A percentile compares a stretch with the other conserved stretches of the same genome.
phyloP scores from a whole-genome alignment of 2,797 vertebrate species.

The Falco peregrinus region DNA sequence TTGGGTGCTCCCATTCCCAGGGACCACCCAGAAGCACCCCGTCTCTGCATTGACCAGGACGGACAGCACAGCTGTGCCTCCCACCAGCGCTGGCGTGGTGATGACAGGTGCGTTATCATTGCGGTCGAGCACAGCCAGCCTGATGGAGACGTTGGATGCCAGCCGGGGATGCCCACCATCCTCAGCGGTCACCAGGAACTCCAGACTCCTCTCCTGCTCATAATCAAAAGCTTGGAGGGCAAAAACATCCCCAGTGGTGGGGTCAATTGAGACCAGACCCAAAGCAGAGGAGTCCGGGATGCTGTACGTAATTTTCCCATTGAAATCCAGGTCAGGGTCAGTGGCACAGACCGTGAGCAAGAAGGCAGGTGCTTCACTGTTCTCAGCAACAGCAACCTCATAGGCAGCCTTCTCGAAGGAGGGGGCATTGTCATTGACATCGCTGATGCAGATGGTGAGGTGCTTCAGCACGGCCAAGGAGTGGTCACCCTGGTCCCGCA shows the following conservation, averaged over 20 bases:
- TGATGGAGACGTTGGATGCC: slow-evolving; percentile 80
- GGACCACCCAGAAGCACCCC: slow-evolving; percentile 73
- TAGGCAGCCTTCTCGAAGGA: slow-evolving; percentile 82
- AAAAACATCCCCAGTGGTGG: slow-evolving; percentile 82
- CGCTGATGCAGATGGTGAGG: slow-evolving; percentile 84
- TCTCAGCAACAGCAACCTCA: slow-evolving; percentile 81
- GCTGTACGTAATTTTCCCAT: slow-evolving; percentile 85
- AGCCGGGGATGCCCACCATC: slow-evolving; percentile 88
- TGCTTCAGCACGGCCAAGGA: slow-evolving; percentile 79
- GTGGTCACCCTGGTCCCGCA: slow-evolving; percentile 81
- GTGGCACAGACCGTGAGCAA: slow-evolving; percentile 83
- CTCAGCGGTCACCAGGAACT: slow-evolving; percentile 84
- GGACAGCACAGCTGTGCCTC: slow-evolving; percentile 78
- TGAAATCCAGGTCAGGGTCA: slow-evolving; percentile 85
- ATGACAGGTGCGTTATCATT: slow-evolving; percentile 90
- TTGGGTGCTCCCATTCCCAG: slow-evolving; percentile 7
- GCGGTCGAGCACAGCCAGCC: slow-evolving; percentile 81
- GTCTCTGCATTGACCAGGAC: slow-evolving; percentile 85
- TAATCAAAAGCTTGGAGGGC: slow-evolving; percentile 84
- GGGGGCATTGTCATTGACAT: slow-evolving; percentile 90
- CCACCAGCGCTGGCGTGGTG: slow-evolving; percentile 77
- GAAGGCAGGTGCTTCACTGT: slow-evolving; percentile 76
- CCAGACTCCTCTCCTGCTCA: slow-evolving; percentile 80
- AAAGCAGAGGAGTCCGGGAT: slow-evolving; percentile 76
- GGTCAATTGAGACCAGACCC: slow-evolving; percentile 81